phyloP scores from a whole-genome alignment of 2,797 vertebrate species.

The Rousettus madagascariensis region DNA sequence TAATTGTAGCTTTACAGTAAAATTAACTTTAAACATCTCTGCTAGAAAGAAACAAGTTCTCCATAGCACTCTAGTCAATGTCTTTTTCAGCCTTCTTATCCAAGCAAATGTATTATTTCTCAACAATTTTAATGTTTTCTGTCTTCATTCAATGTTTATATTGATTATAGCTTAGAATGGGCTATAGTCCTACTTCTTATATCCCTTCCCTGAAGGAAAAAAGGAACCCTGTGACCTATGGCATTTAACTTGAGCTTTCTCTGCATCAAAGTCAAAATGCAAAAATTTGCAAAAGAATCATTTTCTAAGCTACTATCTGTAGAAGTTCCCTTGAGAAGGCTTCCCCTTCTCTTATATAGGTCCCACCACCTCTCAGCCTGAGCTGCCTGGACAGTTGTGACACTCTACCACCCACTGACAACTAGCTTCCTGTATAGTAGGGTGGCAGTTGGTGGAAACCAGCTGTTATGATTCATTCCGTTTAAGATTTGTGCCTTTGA shows the following conservation, averaged over 20 bases:
- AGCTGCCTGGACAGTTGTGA: background rate
- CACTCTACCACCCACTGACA: background rate
- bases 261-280: conserved; percentile 35
- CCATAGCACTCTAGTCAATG: background rate
- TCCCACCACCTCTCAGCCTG: background rate
- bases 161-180: conserved; percentile 34
- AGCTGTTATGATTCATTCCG: conserved; percentile 68
- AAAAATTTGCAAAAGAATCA: conserved; percentile 11
- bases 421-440: conserved; percentile 47
- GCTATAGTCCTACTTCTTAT: background rate
- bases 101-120: conserved; percentile 41
- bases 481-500: conserved; percentile 61
- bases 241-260: conserved; percentile 43
- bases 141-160: background rate
- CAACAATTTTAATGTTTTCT: conserved; percentile 22
- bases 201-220: background rate
- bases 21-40: conserved; percentile 42
- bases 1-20: conserved; percentile 23
- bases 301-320: background rate
- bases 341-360: background rate
- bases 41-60: conserved; percentile 14
- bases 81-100: conserved; percentile 36
- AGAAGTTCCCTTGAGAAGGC: conserved; percentile 29
- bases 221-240: background rate
- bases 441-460: conserved; percentile 29